Percentiles rank a stretch among this genome's conserved stretches.
Evolutionary conservation across 2,113 vertebrate species (phyloP).

Genomic region (Oostethus manadensis): DNA sequence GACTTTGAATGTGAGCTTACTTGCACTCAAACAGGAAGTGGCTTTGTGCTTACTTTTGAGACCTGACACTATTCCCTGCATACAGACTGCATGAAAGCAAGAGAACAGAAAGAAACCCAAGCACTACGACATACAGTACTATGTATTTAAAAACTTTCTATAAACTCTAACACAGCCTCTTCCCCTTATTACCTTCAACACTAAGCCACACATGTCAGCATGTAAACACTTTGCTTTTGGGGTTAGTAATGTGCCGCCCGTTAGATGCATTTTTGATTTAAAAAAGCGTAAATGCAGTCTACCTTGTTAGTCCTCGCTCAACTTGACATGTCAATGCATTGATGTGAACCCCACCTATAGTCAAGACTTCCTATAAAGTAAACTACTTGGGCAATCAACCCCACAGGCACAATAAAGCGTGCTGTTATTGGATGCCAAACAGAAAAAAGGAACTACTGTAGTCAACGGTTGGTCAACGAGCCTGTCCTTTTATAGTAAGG

Average conservation of each 20-base stretch:
- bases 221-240: conserved; percentile 14
- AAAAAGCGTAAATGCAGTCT: not conserved
- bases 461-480: not conserved
- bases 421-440: not conserved
- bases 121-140: too few species aligned
- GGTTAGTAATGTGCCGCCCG: not conserved
- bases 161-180: not conserved
- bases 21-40: conserved; percentile 45
- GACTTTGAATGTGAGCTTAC: not conserved
- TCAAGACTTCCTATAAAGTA: not conserved
- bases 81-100: not conserved
- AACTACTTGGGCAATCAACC: conserved; percentile 52
- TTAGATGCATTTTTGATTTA: not conserved
- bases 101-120: not conserved
- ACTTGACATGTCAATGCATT: conserved; percentile 13
- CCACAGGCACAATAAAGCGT: too few species aligned
- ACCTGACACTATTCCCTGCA: conserved; percentile 28
- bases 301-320: not conserved
- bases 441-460: conserved; percentile 48
- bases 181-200: not conserved
- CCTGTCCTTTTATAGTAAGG: not conserved
- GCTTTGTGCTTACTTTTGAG: conserved; percentile 27
- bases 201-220: not conserved
- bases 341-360: conserved; percentile 4
- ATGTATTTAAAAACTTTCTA: not conserved